Evolutionary conservation across 1,140 invertebrate genomes (phyloP).

Genomic region (Bombus soroeensis): DNA sequence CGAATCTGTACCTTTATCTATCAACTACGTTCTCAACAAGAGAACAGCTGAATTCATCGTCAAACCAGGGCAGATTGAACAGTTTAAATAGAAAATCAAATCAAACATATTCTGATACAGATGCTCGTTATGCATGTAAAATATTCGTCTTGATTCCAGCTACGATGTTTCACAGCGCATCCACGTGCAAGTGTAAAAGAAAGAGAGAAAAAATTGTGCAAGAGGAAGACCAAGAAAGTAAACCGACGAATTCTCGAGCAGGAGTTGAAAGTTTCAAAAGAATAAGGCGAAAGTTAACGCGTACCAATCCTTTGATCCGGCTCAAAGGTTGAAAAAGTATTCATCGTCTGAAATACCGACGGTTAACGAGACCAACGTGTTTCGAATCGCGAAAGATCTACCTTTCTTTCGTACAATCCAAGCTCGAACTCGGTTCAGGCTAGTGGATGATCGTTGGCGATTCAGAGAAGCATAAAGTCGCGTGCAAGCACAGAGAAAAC

Average conservation of each 20-base stretch:
- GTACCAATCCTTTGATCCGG: constrained; percentile 22
- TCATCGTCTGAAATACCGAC: neutral
- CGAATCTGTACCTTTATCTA: neutral
- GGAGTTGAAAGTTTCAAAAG: constrained; percentile 11
- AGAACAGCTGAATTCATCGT: too few relatives aligned
- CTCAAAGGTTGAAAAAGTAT: neutral
- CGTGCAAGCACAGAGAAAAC: neutral
- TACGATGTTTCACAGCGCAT: neutral
- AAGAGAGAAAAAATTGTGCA: too few relatives aligned
- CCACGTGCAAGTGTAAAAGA: neutral
- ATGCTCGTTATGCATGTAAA: too few relatives aligned
- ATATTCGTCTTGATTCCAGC: too few relatives aligned
- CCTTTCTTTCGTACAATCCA: neutral
- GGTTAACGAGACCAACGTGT: constrained; percentile 1
- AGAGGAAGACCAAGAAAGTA: neutral
- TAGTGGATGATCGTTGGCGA: neutral
- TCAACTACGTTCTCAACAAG: neutral
- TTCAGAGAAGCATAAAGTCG: neutral
- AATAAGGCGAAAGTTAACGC: constrained; percentile 21
- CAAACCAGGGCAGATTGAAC: too few relatives aligned
- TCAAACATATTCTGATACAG: too few relatives aligned
- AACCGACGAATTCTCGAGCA: neutral
- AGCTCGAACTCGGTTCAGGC: neutral
- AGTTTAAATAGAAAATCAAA: too few relatives aligned
- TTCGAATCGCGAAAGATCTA: neutral